Conservation (phyloP, 2,113 vertebrate genomes). For the Tetrao urogallus region DNA sequence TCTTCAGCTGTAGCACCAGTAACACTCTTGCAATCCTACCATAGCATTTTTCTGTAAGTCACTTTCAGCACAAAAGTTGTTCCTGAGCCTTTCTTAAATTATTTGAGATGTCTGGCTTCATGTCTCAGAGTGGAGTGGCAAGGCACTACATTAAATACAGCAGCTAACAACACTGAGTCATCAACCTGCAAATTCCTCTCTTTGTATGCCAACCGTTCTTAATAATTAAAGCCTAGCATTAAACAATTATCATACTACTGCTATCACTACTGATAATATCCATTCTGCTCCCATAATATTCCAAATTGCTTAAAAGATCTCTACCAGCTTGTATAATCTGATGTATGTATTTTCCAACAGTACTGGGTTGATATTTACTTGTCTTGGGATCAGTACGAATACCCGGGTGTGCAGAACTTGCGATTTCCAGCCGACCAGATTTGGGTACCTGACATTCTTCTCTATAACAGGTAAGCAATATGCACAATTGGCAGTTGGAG, state of each 20-base stretch:
- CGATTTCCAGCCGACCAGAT: conserved; percentile 87
- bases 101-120: not conserved
- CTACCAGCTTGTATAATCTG: not conserved
- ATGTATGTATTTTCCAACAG: conserved; percentile 64
- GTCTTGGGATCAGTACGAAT: conserved; percentile 85
- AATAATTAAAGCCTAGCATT: not conserved
- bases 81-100: not conserved
- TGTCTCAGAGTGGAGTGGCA: not conserved
- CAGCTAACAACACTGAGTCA: not conserved
- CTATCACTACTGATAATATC: not conserved
- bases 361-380: conserved; percentile 88
- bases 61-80: not conserved
- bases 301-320: not conserved
- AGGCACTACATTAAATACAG: not conserved
- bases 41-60: not conserved
- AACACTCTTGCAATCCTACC: not conserved
- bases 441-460: conserved; percentile 92
- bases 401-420: conserved; percentile 88
- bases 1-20: fast-evolving
- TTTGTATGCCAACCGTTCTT: not conserved
- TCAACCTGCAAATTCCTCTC: not conserved
- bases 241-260: not conserved
- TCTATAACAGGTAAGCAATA: conserved; percentile 88
- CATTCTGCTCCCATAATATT: not conserved
- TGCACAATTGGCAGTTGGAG: fast-evolving